These are phyloP conservation scores for Microtus oregoni DNA, from an alignment of 2,113 vertebrate genomes.

Conservation along the genomic window DNA sequence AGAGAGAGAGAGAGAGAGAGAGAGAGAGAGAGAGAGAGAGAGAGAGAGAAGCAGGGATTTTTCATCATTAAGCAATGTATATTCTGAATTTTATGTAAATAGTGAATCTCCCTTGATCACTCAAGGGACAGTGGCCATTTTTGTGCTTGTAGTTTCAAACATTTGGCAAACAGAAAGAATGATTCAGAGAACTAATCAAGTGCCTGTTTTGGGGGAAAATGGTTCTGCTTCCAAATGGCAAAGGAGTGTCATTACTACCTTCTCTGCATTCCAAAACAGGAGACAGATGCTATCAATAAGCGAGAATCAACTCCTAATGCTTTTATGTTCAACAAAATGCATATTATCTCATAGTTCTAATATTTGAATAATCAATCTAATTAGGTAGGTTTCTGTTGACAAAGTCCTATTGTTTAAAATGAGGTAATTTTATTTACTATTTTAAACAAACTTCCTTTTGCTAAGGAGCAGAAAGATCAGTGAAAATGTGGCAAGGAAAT, in stretches of 20 bases:
- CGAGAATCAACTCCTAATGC: constrained; percentile 31
- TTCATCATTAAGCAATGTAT: neutral
- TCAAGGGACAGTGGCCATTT: neutral
- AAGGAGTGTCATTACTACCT: constrained; percentile 63
- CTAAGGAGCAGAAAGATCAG: neutral
- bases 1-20: neutral
- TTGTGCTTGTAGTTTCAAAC: constrained; percentile 43
- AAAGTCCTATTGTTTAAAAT: neutral
- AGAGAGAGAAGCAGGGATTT: neutral
- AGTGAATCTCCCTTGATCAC: neutral
- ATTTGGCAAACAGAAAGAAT: constrained; percentile 1
- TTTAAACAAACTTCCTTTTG: neutral
- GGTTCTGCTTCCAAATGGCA: constrained; percentile 56
- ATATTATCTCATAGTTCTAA: constrained; percentile 30
- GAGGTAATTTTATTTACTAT: constrained; percentile 8
- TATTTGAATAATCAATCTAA: constrained; percentile 57
- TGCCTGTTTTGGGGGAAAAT: constrained; percentile 46
- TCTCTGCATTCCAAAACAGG: constrained; percentile 33
- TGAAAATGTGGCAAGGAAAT: neutral
- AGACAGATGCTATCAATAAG: constrained; percentile 70
- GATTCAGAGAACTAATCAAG: constrained; percentile 38
- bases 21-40: no score
- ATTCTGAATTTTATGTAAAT: constrained; percentile 23
- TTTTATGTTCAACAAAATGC: constrained; percentile 50
- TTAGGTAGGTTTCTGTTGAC: constrained; percentile 57